Evolutionary conservation across 2,797 vertebrate genomes (phyloP).

Genomic region (Sciaenops ocellatus): DNA sequence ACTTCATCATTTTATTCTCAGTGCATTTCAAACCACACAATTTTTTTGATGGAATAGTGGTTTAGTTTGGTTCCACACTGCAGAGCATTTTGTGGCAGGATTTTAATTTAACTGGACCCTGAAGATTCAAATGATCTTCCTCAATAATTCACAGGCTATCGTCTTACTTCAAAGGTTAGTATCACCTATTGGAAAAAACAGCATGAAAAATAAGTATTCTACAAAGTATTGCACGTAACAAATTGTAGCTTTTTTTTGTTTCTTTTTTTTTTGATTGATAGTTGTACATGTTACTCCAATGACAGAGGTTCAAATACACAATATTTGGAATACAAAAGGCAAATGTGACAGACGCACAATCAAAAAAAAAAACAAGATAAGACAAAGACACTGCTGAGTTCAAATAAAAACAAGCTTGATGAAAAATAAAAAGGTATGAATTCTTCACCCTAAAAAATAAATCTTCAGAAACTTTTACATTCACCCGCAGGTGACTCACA

Average conservation of each 20-base stretch:
- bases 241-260: constrained; percentile 72
- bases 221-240: constrained; percentile 86
- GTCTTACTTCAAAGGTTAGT: constrained; percentile 52
- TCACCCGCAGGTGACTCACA: constrained; percentile 65
- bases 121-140: constrained; percentile 44
- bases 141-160: constrained; percentile 56
- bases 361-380: constrained; percentile 56
- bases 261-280: constrained; percentile 73
- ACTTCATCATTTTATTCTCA: constrained; percentile 48
- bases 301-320: constrained; percentile 78
- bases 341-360: constrained; percentile 80
- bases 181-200: constrained; percentile 70
- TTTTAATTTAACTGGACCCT: constrained; percentile 68
- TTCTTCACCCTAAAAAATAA: constrained; percentile 63
- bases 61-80: constrained; percentile 51
- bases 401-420: constrained; percentile 55
- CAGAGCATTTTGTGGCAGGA: constrained; percentile 43
- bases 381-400: constrained; percentile 58
- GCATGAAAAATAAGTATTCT: constrained; percentile 77
- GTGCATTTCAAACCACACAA: constrained; percentile 70
- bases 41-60: constrained; percentile 45
- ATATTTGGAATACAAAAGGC: constrained; percentile 86
- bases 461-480: constrained; percentile 73
- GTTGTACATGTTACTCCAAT: constrained; percentile 73
- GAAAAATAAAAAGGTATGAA: constrained; percentile 56